Evolutionary conservation across 2,113 vertebrate species (phyloP).

Genomic region (Melanerpes aurifrons): DNA sequence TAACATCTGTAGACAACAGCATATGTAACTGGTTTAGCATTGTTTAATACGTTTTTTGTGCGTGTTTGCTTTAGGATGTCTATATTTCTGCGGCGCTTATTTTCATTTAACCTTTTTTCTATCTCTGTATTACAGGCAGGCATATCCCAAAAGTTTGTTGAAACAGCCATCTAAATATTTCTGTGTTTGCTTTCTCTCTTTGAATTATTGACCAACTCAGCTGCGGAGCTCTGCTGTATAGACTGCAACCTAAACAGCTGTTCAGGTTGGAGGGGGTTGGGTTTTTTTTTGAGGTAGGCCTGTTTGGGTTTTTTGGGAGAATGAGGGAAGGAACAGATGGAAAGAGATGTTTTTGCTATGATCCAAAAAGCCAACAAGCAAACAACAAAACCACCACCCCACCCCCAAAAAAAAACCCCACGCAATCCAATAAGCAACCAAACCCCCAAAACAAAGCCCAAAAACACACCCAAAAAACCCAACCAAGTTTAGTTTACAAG

Average conservation of each 20-base stretch:
- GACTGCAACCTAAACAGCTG: not conserved
- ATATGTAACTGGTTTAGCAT: not conserved
- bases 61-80: not conserved
- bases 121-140: not conserved
- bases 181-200: not conserved
- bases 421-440: too few relatives aligned
- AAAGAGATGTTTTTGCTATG: not conserved
- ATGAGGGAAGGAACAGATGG: not conserved
- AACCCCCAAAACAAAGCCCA: too few relatives aligned
- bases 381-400: too few relatives aligned
- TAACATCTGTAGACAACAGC: not conserved
- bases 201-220: not conserved
- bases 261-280: not conserved
- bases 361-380: not conserved
- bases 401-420: not conserved
- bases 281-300: not conserved
- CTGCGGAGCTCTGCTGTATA: not conserved
- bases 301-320: not conserved
- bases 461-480: too few relatives aligned
- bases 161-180: not conserved
- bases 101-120: not conserved
- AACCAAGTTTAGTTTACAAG: not conserved
- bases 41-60: rapidly evolving
- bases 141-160: not conserved
- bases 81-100: not conserved